Percentiles rank a stretch among this genome's conserved stretches.
Evolutionary conservation across 2,113 vertebrate genomes (phyloP).

Genomic region (Phainopepla nitens): DNA sequence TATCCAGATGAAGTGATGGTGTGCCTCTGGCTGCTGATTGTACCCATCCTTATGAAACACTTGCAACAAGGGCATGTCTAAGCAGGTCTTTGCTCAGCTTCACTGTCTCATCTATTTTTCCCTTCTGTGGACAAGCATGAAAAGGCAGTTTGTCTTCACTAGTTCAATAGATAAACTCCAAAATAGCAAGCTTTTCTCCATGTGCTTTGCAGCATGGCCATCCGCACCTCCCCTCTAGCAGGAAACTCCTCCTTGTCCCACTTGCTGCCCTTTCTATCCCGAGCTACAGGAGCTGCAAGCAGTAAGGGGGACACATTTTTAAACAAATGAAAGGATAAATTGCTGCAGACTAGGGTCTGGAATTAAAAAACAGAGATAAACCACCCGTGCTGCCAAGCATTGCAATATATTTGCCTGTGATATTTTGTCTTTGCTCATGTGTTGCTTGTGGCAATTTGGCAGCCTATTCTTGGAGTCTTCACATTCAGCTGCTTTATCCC

Average conservation of each 20-base stretch:
- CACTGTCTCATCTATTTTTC: neutral
- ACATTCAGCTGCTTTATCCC: neutral
- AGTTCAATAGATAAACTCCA: neutral
- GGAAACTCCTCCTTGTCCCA: neutral
- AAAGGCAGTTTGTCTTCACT: neutral
- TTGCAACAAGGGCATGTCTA: neutral
- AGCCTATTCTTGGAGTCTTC: neutral
- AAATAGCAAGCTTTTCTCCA: neutral
- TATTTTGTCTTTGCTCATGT: neutral
- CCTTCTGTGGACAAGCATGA: neutral
- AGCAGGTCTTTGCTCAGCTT: neutral
- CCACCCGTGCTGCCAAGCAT: neutral
- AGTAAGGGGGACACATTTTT: neutral
- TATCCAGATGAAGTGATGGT: neutral
- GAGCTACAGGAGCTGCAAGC: neutral
- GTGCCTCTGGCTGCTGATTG: neutral
- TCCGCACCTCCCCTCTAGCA: rapidly evolving
- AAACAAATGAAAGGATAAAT: neutral
- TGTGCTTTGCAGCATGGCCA: neutral
- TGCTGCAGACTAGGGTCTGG: neutral
- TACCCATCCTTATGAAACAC: neutral
- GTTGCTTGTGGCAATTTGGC: neutral
- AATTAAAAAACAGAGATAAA: neutral
- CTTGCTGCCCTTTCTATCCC: neutral
- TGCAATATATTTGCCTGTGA: neutral